These are phyloP conservation scores for Drosophila nebulosa DNA, from an alignment of 1,140 invertebrate species.

Conservation along the genomic window DNA sequence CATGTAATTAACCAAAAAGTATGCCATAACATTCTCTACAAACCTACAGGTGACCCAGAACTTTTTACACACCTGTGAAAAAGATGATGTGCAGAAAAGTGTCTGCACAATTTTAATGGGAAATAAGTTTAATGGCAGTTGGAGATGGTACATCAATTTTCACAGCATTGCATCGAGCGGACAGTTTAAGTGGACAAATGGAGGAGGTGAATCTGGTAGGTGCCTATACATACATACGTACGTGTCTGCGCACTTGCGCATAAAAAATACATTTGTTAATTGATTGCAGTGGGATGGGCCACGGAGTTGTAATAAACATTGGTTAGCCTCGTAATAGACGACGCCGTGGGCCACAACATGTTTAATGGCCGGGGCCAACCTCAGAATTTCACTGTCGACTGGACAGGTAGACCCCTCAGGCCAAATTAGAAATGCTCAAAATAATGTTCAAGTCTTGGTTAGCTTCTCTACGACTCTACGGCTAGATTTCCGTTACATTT, in stretches of 20 bases:
- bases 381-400: background rate
- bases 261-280: conserved; percentile 28
- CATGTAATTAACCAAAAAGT: background rate
- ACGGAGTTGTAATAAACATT: conserved; percentile 8
- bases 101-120: background rate
- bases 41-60: background rate
- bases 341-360: background rate
- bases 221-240: too few relatives aligned
- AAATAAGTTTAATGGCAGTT: background rate
- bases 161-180: background rate
- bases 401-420: background rate
- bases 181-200: background rate
- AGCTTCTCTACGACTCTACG: background rate
- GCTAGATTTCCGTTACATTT: conserved; percentile 1
- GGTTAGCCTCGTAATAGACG: background rate
- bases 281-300: conserved; percentile 12
- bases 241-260: background rate
- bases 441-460: background rate
- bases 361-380: conserved; percentile 7
- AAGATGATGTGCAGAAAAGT: background rate
- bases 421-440: background rate
- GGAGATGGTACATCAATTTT: background rate
- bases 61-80: background rate
- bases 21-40: background rate
- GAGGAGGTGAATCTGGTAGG: background rate